Evolutionary conservation across 2,888 invertebrate species (phyloP).

Genomic region (Heteromurus nitidus): DNA sequence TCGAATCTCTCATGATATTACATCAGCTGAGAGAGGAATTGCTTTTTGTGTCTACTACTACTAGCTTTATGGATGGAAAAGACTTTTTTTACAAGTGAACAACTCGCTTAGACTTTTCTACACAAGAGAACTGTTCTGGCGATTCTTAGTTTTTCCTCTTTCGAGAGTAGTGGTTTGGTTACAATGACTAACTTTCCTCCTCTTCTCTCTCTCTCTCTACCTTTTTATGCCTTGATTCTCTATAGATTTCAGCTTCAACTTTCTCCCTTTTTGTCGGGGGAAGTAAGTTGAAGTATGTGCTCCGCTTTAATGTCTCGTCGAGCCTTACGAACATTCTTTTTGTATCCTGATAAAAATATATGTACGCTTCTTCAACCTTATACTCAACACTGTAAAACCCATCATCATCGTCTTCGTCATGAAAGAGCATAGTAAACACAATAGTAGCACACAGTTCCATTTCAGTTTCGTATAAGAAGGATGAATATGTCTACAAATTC

Average conservation of each 20-base stretch:
- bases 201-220: not conserved
- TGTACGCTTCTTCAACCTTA: too few species aligned
- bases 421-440: too few species aligned
- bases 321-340: too few species aligned
- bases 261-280: not conserved
- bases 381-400: too few species aligned
- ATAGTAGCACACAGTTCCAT: too few species aligned
- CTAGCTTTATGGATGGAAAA: too few species aligned
- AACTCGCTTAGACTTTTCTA: not conserved
- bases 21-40: not conserved
- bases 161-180: not conserved
- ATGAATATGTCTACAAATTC: too few species aligned
- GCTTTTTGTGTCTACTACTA: not conserved
- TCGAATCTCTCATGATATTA: conserved; percentile 9
- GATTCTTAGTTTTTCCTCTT: not conserved
- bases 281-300: too few species aligned
- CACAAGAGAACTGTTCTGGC: not conserved
- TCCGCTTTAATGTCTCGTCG: too few species aligned
- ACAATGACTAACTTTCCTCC: conserved; percentile 19
- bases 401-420: too few species aligned
- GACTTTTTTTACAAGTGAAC: not conserved
- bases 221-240: not conserved
- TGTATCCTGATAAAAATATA: too few species aligned
- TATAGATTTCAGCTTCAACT: not conserved
- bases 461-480: too few species aligned